Percentiles rank a stretch among this genome's conserved stretches.
Conservation (phyloP, 2,113 vertebrate species). For the Ceyx melanurus region DNA sequence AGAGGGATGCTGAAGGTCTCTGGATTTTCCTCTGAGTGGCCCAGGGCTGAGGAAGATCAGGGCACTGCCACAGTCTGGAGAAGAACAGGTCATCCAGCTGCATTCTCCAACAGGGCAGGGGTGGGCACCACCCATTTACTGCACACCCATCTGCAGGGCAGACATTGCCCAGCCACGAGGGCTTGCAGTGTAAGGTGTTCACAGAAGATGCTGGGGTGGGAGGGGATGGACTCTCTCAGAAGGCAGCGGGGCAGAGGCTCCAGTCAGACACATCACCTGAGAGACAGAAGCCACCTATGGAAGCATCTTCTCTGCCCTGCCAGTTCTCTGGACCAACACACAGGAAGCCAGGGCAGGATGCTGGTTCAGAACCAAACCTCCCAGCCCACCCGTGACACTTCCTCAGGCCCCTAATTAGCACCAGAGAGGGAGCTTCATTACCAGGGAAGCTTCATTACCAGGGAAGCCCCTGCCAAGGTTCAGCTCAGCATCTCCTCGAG, state of each 20-base stretch:
- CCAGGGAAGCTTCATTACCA: neutral
- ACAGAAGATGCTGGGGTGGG: neutral
- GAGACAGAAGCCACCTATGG: neutral
- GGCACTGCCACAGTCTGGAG: neutral
- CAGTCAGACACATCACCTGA: neutral
- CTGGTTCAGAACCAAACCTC: neutral
- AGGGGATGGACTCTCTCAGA: neutral
- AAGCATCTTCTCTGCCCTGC: neutral
- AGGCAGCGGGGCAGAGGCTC: too few relatives aligned
- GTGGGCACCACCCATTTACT: neutral
- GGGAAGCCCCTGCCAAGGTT: neutral
- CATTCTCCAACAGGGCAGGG: neutral
- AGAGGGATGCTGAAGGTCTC: fast-evolving
- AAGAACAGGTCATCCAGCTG: neutral
- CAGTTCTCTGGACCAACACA: fast-evolving
- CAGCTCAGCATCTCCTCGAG: neutral
- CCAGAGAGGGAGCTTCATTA: neutral
- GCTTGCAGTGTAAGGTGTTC: fast-evolving
- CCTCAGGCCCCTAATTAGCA: neutral
- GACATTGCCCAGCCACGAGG: neutral
- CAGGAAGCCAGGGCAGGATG: neutral
- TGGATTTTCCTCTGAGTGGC: neutral
- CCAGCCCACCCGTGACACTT: neutral
- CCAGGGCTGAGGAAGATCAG: too few relatives aligned
- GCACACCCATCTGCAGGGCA: neutral